phyloP scores from a whole-genome alignment of 2,888 invertebrate species.

The Listrodromus nycthemerus region DNA sequence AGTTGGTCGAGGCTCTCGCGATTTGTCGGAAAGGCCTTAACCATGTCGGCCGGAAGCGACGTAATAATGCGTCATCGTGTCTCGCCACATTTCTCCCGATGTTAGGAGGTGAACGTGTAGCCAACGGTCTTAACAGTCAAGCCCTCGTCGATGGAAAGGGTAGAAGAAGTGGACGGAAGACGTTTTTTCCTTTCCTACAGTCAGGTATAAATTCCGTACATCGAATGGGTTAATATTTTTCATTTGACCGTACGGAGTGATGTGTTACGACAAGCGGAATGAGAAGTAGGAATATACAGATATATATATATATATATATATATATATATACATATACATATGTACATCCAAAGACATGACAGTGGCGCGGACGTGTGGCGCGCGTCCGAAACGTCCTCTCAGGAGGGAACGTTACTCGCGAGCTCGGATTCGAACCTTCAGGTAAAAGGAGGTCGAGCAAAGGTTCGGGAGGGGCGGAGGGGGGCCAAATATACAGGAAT shows the following conservation, averaged over 20 bases:
- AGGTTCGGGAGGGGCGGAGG: slow-evolving; percentile 67
- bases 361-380: slow-evolving; percentile 63
- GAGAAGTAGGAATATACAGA: slow-evolving; percentile 13
- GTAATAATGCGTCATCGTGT: slow-evolving; percentile 70
- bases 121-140: slow-evolving; percentile 34
- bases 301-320: slow-evolving; percentile 17
- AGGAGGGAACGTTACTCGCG: slow-evolving; percentile 56
- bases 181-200: slow-evolving; percentile 13
- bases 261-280: slow-evolving; percentile 32
- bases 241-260: slow-evolving; percentile 34
- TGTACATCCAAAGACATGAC: slow-evolving; percentile 70
- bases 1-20: slow-evolving; percentile 49
- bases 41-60: slow-evolving; percentile 65
- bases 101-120: slow-evolving; percentile 38
- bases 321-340: slow-evolving; percentile 28
- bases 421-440: slow-evolving; percentile 68
- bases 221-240: slow-evolving; percentile 54
- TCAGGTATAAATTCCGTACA: slow-evolving; percentile 8
- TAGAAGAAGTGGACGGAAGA: slow-evolving; percentile 31
- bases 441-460: slow-evolving; percentile 81
- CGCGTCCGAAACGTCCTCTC: slow-evolving; percentile 71
- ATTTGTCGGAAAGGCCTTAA: slow-evolving; percentile 64
- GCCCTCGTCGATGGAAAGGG: slow-evolving; percentile 47
- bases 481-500: slow-evolving; percentile 78
- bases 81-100: slow-evolving; percentile 68